Evolutionary conservation across 2,888 invertebrate species (phyloP).

Genomic region (Leucozona laternaria): DNA sequence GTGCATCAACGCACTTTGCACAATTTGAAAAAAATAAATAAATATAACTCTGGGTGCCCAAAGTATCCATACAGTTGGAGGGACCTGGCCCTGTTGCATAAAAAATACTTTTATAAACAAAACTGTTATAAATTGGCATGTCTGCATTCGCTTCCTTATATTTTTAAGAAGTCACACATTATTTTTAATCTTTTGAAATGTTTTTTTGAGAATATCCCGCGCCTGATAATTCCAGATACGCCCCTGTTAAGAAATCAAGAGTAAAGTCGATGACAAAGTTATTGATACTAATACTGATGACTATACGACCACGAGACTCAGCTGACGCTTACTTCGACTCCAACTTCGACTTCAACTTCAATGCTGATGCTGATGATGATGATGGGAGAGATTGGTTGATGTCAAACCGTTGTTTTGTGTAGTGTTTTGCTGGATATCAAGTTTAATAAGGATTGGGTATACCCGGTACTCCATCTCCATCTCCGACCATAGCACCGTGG

Average conservation of each 20-base stretch:
- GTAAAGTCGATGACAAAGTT: conserved; percentile 61
- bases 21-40: no score
- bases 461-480: conserved; percentile 8
- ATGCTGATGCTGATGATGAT: conserved; percentile 42
- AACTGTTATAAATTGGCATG: no score
- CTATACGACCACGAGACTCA: conserved; percentile 30
- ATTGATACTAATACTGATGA: conserved; percentile 58
- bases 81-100: no score
- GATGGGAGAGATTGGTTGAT: conserved; percentile 71
- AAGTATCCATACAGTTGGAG: no score
- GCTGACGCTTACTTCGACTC: conserved; percentile 39
- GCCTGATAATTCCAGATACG: neutral
- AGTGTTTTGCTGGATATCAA: conserved; percentile 49
- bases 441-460: conserved; percentile 38
- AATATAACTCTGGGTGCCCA: no score
- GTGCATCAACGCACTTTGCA: no score
- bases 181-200: no score
- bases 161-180: no score
- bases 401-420: conserved; percentile 68
- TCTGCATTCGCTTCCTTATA: no score
- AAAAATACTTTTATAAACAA: no score
- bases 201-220: neutral
- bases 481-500: conserved; percentile 23
- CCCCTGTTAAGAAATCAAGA: conserved; percentile 12
- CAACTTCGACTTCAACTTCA: conserved; percentile 7